phyloP scores from a whole-genome alignment of 2,113 vertebrate species.

The Cinclus mexicanus region DNA sequence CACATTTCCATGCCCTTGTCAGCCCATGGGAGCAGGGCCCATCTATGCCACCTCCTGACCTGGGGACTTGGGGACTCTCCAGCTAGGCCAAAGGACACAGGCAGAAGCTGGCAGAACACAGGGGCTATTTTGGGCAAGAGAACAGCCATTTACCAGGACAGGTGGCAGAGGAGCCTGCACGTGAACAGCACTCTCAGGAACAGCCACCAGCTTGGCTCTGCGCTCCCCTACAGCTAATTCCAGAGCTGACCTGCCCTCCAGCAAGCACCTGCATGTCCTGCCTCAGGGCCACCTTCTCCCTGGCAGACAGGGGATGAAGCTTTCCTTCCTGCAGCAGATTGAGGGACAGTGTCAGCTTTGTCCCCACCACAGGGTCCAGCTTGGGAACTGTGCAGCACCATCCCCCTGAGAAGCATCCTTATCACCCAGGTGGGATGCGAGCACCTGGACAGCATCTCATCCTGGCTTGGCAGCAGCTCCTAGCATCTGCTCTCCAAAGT shows the following conservation, averaged over 20 bases:
- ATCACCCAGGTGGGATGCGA: neutral
- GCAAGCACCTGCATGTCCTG: neutral
- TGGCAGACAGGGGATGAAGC: neutral
- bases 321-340: neutral
- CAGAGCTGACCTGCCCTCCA: neutral
- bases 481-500: neutral
- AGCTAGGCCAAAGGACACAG: conserved; percentile 18
- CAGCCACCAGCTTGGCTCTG: neutral
- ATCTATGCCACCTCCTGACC: neutral
- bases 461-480: neutral
- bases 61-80: conserved; percentile 1
- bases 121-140: conserved; percentile 42
- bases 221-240: neutral
- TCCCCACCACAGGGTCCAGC: neutral
- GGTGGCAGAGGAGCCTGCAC: neutral
- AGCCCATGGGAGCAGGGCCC: neutral
- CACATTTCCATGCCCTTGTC: neutral
- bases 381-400: neutral
- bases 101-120: conserved; percentile 10
- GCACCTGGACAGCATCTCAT: neutral
- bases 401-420: neutral
- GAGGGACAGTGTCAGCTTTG: neutral
- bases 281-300: neutral
- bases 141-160: neutral
- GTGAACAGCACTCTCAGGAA: neutral